These are phyloP conservation scores for Chinchilla lanigera DNA, from an alignment of 2,113 vertebrate species.

Conservation along the genomic window DNA sequence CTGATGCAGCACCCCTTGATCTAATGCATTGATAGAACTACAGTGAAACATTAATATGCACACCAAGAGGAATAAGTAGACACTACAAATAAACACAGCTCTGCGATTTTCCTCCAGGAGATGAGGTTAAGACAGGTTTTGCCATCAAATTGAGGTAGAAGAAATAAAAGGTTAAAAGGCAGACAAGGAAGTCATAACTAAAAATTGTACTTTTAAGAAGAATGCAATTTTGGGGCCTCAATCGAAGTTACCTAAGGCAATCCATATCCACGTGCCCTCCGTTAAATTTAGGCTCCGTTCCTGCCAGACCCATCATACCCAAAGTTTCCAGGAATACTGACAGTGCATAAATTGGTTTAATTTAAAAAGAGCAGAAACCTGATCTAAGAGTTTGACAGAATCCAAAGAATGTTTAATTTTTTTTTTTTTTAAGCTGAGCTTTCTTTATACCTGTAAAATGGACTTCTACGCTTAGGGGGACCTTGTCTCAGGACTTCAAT, in stretches of 20 bases:
- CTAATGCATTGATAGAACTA: not conserved
- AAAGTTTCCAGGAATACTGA: not conserved
- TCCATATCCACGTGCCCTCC: not conserved
- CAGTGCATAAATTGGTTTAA: not conserved
- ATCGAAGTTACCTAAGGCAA: not conserved
- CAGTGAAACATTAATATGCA: not conserved
- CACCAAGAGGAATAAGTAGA: not conserved
- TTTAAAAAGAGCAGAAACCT: not conserved
- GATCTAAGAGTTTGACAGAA: not conserved
- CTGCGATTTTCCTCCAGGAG: not conserved
- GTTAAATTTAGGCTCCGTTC: not conserved
- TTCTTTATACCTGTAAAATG: not conserved
- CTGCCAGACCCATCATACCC: not conserved
- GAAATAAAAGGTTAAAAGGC: not conserved
- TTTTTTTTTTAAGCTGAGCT: not conserved
- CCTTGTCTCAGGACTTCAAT: not conserved
- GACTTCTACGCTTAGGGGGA: not conserved
- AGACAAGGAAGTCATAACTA: not conserved
- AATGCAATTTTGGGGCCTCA: not conserved
- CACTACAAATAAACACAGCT: not conserved
- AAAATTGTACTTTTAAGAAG: not conserved
- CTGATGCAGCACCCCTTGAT: not conserved
- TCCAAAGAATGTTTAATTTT: not conserved
- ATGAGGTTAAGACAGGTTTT: not conserved
- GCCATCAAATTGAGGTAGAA: not conserved